Conservation (phyloP, 2,888 invertebrate species). For the Troilus luridus region DNA sequence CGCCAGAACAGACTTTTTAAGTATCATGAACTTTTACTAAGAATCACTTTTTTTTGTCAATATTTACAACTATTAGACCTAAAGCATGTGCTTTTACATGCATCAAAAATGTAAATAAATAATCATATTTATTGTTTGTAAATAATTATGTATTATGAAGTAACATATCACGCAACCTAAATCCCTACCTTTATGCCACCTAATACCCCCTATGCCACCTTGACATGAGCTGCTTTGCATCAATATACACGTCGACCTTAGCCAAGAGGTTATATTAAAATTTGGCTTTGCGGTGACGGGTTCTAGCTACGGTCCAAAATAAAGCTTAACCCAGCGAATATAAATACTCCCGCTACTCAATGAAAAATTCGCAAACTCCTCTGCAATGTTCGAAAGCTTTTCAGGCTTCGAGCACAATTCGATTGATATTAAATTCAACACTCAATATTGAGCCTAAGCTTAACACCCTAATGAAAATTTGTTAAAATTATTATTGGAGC, state of each 20-base stretch:
- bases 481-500: too few relatives aligned
- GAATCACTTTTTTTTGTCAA: too few relatives aligned
- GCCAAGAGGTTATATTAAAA: conserved; percentile 4
- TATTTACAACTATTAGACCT: too few relatives aligned
- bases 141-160: not conserved
- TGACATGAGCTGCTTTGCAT: not conserved
- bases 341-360: not conserved
- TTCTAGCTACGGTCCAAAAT: not conserved
- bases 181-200: too few relatives aligned
- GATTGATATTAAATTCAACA: too few relatives aligned
- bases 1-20: too few relatives aligned
- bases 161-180: not conserved
- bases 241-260: not conserved
- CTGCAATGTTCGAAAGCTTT: not conserved
- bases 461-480: too few relatives aligned
- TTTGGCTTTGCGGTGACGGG: not conserved
- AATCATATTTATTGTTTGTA: not conserved
- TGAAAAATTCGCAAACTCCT: not conserved
- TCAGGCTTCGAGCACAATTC: not conserved
- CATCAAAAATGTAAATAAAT: too few relatives aligned
- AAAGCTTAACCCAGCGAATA: not conserved
- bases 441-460: too few relatives aligned
- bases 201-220: not conserved
- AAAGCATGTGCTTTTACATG: too few relatives aligned
- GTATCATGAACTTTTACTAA: too few relatives aligned